Evolutionary conservation across 2,797 vertebrate genomes (phyloP).

Genomic region (Petrocephalus schoutedeni): DNA sequence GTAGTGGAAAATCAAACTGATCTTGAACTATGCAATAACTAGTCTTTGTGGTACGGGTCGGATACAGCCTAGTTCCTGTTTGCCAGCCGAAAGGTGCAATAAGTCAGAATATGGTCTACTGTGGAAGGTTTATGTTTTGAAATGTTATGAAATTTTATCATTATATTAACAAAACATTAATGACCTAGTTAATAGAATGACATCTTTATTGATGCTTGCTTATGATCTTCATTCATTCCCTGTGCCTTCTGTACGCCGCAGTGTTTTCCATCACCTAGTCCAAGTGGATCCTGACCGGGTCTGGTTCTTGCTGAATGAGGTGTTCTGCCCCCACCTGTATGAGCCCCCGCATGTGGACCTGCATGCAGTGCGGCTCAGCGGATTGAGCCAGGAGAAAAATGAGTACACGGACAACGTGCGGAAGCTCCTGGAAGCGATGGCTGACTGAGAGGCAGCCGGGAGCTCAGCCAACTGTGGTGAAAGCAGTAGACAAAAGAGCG

Average conservation of each 20-base stretch:
- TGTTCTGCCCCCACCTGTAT: slow-evolving; percentile 64
- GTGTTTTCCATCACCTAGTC: slow-evolving; percentile 78
- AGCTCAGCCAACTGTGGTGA: neutral
- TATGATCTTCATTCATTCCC: neutral
- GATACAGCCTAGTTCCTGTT: neutral
- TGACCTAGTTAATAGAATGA: neutral
- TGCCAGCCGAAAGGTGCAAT: neutral
- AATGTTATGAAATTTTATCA: neutral
- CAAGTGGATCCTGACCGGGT: slow-evolving; percentile 72
- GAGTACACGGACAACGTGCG: slow-evolving; percentile 71
- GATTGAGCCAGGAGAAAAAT: slow-evolving; percentile 50
- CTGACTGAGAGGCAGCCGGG: neutral
- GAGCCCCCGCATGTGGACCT: slow-evolving; percentile 66
- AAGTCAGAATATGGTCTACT: neutral
- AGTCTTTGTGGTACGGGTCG: neutral
- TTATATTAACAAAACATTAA: neutral
- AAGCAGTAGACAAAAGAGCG: neutral
- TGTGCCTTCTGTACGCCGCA: slow-evolving; percentile 40
- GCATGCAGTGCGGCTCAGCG: slow-evolving; percentile 51
- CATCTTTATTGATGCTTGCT: neutral
- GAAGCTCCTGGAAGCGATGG: slow-evolving; percentile 58
- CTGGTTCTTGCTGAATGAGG: slow-evolving; percentile 77
- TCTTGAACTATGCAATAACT: neutral
- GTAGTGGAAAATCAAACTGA: too few relatives aligned
- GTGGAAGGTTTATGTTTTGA: neutral